Evolutionary conservation across 2,113 vertebrate genomes (phyloP).

Genomic region (Syngnathus scovelli): DNA sequence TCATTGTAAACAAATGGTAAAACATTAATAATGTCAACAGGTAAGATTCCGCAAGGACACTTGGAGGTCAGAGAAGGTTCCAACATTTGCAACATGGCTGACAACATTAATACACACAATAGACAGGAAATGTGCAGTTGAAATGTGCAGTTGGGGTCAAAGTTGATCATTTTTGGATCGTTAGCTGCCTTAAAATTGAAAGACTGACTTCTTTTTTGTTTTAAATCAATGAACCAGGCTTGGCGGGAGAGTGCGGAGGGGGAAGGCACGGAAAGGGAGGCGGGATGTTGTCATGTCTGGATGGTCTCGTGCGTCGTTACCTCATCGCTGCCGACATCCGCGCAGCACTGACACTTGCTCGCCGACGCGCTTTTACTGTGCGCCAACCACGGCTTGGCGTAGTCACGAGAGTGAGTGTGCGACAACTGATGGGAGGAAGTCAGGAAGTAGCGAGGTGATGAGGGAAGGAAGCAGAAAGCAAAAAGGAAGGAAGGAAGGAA

Average conservation of each 20-base stretch:
- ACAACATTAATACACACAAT: not conserved
- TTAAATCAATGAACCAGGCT: not conserved
- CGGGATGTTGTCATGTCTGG: conserved; percentile 15
- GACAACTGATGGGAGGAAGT: conserved; percentile 77
- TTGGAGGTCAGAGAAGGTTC: not conserved
- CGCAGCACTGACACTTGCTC: conserved; percentile 86
- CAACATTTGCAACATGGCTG: not conserved
- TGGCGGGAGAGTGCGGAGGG: conserved; percentile 11
- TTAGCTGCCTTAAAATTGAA: too few relatives aligned
- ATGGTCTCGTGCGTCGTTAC: conserved; percentile 53
- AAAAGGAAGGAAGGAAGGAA: too few relatives aligned
- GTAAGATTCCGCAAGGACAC: not conserved
- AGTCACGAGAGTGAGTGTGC: conserved; percentile 89
- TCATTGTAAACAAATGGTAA: too few relatives aligned
- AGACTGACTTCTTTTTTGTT: not conserved
- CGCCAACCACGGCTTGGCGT: conserved; percentile 99
- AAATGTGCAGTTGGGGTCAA: not conserved
- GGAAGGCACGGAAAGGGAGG: conserved; percentile 17
- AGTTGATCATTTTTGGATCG: too few relatives aligned
- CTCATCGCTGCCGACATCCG: conserved; percentile 75
- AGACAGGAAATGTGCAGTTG: not conserved
- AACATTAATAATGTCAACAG: too few relatives aligned
- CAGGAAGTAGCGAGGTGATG: conserved; percentile 19
- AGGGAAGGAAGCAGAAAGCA: conserved; percentile 18
- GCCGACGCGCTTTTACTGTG: conserved; percentile 95